Base-by-base conservation (phyloP, 2,888 invertebrate species). In the Orchestes rusci region DNA sequence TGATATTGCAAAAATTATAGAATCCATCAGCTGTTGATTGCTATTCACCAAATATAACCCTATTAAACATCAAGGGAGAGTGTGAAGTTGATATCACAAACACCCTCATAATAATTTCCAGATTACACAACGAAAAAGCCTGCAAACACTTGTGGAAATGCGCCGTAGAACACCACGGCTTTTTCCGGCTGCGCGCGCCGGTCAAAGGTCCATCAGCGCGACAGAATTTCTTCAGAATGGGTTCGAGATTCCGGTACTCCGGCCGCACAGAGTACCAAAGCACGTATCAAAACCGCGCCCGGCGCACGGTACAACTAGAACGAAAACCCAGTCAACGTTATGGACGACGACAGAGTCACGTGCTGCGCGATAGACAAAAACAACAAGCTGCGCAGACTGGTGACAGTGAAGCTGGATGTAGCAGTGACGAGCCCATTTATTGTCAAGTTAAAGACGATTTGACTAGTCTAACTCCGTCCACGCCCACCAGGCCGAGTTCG, bases 71-170 rank as follows among this genome's bases (percentile, higher is more conserved):
- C n/a, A n/a, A n/a, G n/a, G n/a, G n/a, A n/a, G n/a, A n/a, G n/a
- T n/a, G n/a, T n/a, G n/a, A n/a, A n/a, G n/a, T n/a, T n/a, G n/a
- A n/a, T n/a, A n/a, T n/a, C n/a, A n/a, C n/a, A n/a, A n/a, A n/a
- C n/a, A n/a, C n/a, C n/a, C n/a, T n/a, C n/a, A n/a, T n/a, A n/a
- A n/a, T n/a, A n/a, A n/a, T n/a, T 7, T 29, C 17, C 27, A 75
- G 81, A 45, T 72, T 97, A 55, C 85, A 89, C 56, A 97, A 95
- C 66, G 93, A 96, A 66, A 96, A 96, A 68, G 96, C 97, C 1
- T 95, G 96, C 67, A 99, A 99, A 69, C 99, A 99, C 71, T 73
- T 99, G 53, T 99, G 99, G 99, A 99, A 99, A 70, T 99, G 99
- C 74, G 97, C 97, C 17, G 91, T 99, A 1, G 99, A 99, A 70